These are phyloP conservation scores for Scyliorhinus canicula DNA, from an alignment of 2,797 vertebrate genomes.

Conservation along the genomic window DNA sequence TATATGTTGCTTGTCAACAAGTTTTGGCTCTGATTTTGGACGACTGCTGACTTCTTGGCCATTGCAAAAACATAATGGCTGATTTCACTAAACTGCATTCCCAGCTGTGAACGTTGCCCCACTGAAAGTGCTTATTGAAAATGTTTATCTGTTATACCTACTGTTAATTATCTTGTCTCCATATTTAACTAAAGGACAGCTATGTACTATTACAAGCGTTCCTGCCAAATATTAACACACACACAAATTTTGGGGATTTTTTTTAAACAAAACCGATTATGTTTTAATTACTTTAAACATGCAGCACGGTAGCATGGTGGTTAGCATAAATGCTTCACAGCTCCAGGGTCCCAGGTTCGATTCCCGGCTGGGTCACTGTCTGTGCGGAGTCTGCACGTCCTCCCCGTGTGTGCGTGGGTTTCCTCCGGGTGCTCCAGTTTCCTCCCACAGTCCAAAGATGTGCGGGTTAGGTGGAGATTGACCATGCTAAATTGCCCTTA, in stretches of 20 bases:
- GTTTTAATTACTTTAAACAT: not conserved
- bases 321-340: too few relatives aligned
- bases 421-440: too few relatives aligned
- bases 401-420: too few relatives aligned
- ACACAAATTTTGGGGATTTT: not conserved
- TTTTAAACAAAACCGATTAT: not conserved
- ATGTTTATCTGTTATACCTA: not conserved
- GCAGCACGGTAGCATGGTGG: too few relatives aligned
- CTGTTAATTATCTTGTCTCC: not conserved
- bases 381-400: too few relatives aligned
- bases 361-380: too few relatives aligned
- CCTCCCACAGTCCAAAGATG: too few relatives aligned
- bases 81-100: not conserved
- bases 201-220: not conserved
- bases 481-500: too few relatives aligned
- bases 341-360: too few relatives aligned
- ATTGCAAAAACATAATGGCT: not conserved
- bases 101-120: not conserved
- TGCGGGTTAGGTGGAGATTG: too few relatives aligned
- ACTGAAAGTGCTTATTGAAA: not conserved
- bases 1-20: not conserved
- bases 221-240: not conserved
- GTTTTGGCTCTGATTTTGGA: not conserved
- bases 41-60: too few relatives aligned
- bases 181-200: not conserved